These are phyloP conservation scores for Dynastes grantii DNA, from an alignment of 2,888 invertebrate genomes.

Conservation along the genomic window DNA sequence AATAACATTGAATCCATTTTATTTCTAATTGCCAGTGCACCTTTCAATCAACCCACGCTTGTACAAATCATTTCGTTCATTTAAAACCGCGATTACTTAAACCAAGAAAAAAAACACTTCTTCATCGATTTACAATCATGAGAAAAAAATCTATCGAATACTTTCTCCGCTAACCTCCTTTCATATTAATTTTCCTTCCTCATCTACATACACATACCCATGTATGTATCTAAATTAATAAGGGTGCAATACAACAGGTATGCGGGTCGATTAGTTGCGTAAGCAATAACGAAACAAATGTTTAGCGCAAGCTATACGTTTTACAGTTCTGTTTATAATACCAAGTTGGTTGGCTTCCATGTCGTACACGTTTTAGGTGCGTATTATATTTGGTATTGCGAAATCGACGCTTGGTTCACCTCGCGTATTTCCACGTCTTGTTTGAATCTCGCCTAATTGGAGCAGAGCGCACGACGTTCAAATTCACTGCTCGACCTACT, in stretches of 20 bases:
- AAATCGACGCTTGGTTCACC: conserved; percentile 4
- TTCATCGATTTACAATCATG: not conserved
- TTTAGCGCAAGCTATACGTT: too few species aligned
- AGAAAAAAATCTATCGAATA: not conserved
- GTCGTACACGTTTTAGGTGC: not conserved
- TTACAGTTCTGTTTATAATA: too few species aligned
- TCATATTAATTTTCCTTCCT: conserved; percentile 15
- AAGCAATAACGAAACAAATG: too few species aligned
- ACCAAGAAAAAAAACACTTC: not conserved
- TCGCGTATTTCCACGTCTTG: conserved; percentile 26
- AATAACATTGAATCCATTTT: too few species aligned
- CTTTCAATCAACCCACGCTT: too few species aligned
- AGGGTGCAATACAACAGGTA: not conserved
- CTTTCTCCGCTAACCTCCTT: conserved; percentile 14
- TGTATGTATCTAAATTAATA: not conserved
- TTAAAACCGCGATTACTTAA: not conserved
- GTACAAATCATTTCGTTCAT: not conserved
- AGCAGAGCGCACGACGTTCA: conserved; percentile 4
- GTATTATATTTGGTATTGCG: conserved; percentile 14
- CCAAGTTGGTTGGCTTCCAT: not conserved
- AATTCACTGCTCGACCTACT: conserved; percentile 31
- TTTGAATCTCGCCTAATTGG: conserved; percentile 30
- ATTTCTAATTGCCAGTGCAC: too few species aligned
- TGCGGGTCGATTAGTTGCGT: too few species aligned
- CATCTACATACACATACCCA: not conserved